Evolutionary conservation across 2,113 vertebrate genomes (phyloP), one percentile per base, ranked within the genome.

Genomic region (Tenrec ecaudatus): DNA sequence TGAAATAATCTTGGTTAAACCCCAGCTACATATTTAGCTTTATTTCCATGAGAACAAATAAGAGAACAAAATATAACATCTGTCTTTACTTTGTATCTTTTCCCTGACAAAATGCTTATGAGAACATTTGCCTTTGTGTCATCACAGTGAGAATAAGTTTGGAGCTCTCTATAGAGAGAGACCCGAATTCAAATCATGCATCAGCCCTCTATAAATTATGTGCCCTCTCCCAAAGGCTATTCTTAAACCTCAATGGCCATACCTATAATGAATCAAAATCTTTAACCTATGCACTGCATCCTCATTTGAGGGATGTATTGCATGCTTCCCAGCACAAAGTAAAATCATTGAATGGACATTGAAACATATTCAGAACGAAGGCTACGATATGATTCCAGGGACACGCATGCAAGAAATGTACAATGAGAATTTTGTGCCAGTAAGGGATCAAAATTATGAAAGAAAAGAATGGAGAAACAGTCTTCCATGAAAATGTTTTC

Each of bases 41-140:
- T 83, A 92, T 92, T 96, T 86, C 73, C 57, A 89, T 92, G 29
- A 53, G n/a, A 94, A 91, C n/a, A 4, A 94, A 81, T 1, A 10
- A 75, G 17, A 90, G 6, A 10, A 75, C 43, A 84, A 84, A 4
- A 4, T 40, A 7, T 53, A 53, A 53, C n/a, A 68, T 6, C 84
- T 94, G 19, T 36, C 6, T 96, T 81, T 81, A 5, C 12, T 82
- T 86, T 58, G 47, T 3, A 16, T 75, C 17, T 16, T 12, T 3
- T 2, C 7, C 29, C 14, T 43, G 29, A 19, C 36, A 43, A 23
- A 66, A 81, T 89, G 14, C 33, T 95, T 71, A 14, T 23, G 60
- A 22, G 66, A 43, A 10, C 17, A 77, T 69, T 3, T 43, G 12
- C 3, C 60, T 47, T 57, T 53, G 38, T 62, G 1, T 0, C 5